Conservation (phyloP, 2,797 vertebrate species). For the Podarcis lilfordi region DNA sequence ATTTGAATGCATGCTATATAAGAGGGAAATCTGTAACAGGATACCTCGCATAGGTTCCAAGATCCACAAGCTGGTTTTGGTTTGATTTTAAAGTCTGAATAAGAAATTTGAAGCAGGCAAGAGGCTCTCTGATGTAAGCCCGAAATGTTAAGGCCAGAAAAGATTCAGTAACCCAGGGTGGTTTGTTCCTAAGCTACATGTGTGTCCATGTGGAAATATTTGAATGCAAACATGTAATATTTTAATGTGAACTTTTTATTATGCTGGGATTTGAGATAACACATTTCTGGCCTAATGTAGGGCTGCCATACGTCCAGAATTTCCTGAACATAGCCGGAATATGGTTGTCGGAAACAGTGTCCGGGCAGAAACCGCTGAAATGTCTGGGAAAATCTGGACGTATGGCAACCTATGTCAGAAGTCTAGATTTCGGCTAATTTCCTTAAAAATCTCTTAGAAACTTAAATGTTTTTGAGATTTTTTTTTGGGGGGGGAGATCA, state of each 20-base stretch:
- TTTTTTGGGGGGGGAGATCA: too few species aligned
- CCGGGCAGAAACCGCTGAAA: too few species aligned
- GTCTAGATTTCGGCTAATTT: too few species aligned
- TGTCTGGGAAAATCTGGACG: too few species aligned
- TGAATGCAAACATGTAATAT: background rate
- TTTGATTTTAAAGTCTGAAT: constrained; percentile 34
- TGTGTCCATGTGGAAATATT: background rate
- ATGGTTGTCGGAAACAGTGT: too few species aligned
- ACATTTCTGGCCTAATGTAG: background rate
- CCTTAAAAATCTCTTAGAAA: too few species aligned
- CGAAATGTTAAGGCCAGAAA: background rate
- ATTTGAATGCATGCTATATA: background rate
- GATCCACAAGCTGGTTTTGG: background rate
- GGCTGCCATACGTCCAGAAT: too few species aligned
- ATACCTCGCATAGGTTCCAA: background rate
- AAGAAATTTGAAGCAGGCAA: constrained; percentile 36
- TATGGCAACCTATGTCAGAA: too few species aligned
- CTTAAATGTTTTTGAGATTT: too few species aligned
- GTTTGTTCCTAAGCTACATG: background rate
- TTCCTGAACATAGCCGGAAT: too few species aligned
- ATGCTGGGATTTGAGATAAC: background rate
- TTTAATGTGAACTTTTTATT: too few species aligned
- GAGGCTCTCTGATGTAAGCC: constrained; percentile 20
- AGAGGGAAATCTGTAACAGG: background rate
- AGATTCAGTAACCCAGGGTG: constrained; percentile 6